phyloP scores from a whole-genome alignment of 2,113 vertebrate species.

The Vulpes vulpes region DNA sequence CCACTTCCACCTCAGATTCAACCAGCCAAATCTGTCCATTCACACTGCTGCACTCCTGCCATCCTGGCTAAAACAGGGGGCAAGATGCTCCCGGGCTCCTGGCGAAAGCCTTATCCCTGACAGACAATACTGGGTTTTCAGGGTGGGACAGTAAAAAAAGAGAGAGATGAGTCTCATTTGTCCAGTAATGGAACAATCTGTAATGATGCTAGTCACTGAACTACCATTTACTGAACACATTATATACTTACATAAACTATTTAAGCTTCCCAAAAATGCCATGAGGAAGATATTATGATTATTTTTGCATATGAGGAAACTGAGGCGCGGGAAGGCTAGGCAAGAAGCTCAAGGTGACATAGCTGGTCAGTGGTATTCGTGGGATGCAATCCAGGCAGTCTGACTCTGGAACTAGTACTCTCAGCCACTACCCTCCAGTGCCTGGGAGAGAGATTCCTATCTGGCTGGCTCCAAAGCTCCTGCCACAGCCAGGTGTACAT shows the following conservation, averaged over 20 bases:
- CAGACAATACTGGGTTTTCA: not conserved
- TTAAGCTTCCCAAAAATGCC: constrained; percentile 14
- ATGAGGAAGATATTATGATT: not conserved
- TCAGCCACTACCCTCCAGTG: not conserved
- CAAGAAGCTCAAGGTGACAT: not conserved
- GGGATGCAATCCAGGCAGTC: not conserved
- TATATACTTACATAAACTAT: not conserved
- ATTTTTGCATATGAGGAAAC: constrained; percentile 16
- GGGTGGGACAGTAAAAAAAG: not conserved
- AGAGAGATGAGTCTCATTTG: not conserved
- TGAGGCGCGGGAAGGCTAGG: not conserved
- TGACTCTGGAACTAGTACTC: not conserved
- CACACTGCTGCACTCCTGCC: not conserved
- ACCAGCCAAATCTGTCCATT: not conserved
- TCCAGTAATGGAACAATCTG: not conserved
- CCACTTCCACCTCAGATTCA: not conserved
- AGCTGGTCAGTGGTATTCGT: not conserved
- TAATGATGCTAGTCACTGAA: not conserved
- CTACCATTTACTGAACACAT: not conserved
- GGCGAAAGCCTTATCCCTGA: not conserved
- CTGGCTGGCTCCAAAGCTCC: not conserved
- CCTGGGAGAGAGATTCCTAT: not conserved
- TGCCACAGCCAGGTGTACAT: not conserved
- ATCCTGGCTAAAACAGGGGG: not conserved
- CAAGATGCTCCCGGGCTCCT: not conserved